phyloP scores from a whole-genome alignment of 92 coral and sea anemone species.

The Umimayanthus chanpuru region DNA sequence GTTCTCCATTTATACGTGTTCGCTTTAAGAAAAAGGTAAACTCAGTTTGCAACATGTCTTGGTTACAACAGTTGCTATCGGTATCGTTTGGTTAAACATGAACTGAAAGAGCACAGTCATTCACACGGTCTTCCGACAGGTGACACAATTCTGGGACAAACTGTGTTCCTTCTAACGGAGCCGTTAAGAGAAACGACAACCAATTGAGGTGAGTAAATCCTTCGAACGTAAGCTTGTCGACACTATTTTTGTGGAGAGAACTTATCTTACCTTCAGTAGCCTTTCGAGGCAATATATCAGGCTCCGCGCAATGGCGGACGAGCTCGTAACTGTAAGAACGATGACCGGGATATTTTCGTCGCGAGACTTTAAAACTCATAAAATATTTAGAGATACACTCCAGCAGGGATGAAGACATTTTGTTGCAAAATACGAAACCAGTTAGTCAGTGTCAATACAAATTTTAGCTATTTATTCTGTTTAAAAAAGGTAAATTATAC shows the following conservation, averaged over 20 bases:
- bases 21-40: background rate
- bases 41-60: background rate
- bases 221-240: background rate
- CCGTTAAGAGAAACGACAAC: background rate
- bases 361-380: conserved; percentile 15
- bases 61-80: background rate
- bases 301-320: background rate
- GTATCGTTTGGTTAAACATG: background rate
- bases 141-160: background rate
- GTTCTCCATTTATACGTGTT: background rate
- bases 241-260: background rate
- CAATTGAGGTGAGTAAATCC: background rate
- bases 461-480: background rate
- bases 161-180: background rate
- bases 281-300: background rate
- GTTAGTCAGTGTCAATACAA: background rate
- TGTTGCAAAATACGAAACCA: conserved; percentile 8
- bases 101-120: background rate
- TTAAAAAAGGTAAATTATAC: background rate
- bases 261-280: conserved; percentile 1
- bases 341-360: background rate
- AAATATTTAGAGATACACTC: background rate
- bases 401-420: conserved; percentile 17
- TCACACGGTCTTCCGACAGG: background rate
- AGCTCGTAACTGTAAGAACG: conserved; percentile 8